These are phyloP conservation scores for Sitta carolinensis DNA, from an alignment of 2,797 vertebrate genomes.

Conservation along the genomic window DNA sequence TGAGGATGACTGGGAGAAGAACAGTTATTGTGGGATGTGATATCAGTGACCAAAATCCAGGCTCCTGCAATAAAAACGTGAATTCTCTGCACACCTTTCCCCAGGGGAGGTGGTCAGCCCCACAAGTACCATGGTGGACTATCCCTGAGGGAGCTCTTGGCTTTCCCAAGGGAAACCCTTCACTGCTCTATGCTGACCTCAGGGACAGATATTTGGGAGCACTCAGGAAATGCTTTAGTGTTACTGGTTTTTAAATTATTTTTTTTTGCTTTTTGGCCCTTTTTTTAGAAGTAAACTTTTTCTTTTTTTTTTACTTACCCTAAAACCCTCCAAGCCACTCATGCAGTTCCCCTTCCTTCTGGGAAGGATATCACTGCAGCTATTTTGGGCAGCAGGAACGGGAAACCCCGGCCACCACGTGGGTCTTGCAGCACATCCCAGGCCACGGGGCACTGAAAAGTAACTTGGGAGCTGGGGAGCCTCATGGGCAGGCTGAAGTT, in stretches of 20 bases:
- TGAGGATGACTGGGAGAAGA: not conserved
- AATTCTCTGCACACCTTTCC: not conserved
- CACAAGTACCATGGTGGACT: not conserved
- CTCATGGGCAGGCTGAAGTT: not conserved
- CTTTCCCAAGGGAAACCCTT: not conserved
- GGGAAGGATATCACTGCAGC: not conserved
- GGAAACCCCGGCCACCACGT: not conserved
- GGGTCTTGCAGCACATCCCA: not conserved
- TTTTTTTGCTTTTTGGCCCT: fast-evolving
- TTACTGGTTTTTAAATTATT: too few species aligned
- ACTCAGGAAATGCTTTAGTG: not conserved
- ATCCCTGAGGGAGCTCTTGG: not conserved
- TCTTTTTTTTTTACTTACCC: not conserved
- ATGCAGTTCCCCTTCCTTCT: not conserved
- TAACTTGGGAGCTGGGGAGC: not conserved
- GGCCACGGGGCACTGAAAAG: not conserved
- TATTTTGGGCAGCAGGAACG: not conserved
- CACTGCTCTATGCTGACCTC: not conserved
- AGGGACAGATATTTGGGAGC: not conserved
- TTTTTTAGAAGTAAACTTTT: not conserved
- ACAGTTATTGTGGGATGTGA: fast-evolving
- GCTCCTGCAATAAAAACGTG: not conserved
- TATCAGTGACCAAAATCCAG: not conserved
- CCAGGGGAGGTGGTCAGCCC: not conserved
- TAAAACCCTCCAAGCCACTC: not conserved